Conservation (phyloP, 2,113 vertebrate species). For the Trogon surrucura region DNA sequence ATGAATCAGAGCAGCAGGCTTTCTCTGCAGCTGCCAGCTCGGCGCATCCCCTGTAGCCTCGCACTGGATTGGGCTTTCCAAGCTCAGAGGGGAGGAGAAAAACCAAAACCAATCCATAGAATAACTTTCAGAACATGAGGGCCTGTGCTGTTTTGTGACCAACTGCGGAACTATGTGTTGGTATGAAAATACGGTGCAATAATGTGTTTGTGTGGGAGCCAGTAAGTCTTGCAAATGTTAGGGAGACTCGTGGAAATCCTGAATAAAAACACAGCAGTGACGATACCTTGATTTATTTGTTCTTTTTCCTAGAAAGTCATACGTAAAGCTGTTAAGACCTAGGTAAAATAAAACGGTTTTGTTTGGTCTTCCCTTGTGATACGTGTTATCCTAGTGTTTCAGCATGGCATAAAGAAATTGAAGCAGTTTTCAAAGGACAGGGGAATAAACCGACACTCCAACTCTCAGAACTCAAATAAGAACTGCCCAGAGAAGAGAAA, state of each 20-base stretch:
- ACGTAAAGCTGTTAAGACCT: not conserved
- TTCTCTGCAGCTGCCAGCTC: not conserved
- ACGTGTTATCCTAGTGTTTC: not conserved
- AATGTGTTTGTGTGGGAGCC: fast-evolving
- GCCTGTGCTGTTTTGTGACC: no score
- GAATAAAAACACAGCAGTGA: not conserved
- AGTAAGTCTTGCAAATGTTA: not conserved
- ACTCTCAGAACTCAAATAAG: not conserved
- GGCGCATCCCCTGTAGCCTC: not conserved
- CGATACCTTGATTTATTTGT: not conserved
- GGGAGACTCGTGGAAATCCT: not conserved
- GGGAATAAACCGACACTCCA: not conserved
- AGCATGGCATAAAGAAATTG: not conserved
- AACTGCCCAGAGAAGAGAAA: not conserved
- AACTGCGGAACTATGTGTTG: fast-evolving
- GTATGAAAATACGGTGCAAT: not conserved
- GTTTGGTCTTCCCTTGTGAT: not conserved
- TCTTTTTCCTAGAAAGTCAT: no score
- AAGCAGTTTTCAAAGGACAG: not conserved
- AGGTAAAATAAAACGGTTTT: not conserved
- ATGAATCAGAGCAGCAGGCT: not conserved
- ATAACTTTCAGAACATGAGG: not conserved
- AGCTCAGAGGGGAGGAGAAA: not conserved
- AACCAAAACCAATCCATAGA: not conserved
- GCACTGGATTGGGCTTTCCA: not conserved